phyloP scores from a whole-genome alignment of 2,797 vertebrate species.

The Threskiornis aethiopicus region DNA sequence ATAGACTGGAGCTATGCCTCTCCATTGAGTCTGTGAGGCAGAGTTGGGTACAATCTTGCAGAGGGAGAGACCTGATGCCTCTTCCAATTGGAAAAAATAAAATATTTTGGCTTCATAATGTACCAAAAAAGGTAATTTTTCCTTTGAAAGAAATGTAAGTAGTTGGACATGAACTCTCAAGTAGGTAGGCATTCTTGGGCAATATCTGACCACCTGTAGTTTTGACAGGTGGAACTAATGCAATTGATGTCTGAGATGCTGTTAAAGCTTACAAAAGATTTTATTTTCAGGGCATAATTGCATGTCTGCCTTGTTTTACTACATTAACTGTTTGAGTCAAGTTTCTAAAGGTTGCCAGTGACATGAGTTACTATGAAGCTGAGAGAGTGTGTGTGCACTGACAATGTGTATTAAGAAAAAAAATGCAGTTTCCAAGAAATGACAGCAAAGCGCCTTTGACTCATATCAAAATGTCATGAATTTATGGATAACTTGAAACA shows the following conservation, averaged over 20 bases:
- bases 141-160: not conserved
- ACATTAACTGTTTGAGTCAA: not conserved
- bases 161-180: not conserved
- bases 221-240: not conserved
- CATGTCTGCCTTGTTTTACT: not conserved
- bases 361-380: conserved; percentile 7
- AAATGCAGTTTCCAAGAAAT: not conserved
- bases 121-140: not conserved
- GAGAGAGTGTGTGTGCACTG: not conserved
- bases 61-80: not conserved
- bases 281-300: conserved; percentile 18
- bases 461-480: not conserved
- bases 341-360: not conserved
- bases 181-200: not conserved
- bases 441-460: not conserved
- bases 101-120: not conserved
- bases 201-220: not conserved
- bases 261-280: not conserved
- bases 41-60: not conserved
- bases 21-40: accelerated
- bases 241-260: not conserved
- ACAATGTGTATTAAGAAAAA: not conserved
- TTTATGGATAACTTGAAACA: not conserved
- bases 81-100: not conserved
- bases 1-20: not conserved